These are phyloP conservation scores for Crambe crambe DNA, from an alignment of 37 sponge, comb jelly and placozoan species.

Conservation along the genomic window DNA sequence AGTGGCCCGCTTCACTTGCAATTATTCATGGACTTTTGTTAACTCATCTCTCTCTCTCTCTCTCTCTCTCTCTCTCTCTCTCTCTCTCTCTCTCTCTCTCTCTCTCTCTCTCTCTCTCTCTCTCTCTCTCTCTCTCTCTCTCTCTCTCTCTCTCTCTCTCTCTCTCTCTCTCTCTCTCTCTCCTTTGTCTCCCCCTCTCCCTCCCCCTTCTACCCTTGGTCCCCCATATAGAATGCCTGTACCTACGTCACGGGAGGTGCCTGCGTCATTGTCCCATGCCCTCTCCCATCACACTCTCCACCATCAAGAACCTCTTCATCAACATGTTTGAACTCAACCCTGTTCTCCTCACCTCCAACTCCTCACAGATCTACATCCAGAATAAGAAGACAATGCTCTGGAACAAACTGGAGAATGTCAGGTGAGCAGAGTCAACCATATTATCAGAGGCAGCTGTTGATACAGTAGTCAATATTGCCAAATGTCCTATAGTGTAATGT, in stretches of 20 bases:
- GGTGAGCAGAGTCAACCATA: too few species aligned
- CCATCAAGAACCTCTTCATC: slow-evolving; percentile 71
- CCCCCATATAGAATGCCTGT: slow-evolving; percentile 58
- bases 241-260: slow-evolving; percentile 55
- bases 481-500: too few species aligned
- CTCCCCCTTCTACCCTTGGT: neutral
- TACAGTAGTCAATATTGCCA: too few species aligned
- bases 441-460: too few species aligned
- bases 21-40: too few species aligned
- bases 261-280: slow-evolving; percentile 72
- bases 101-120: neutral
- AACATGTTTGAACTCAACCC: slow-evolving; percentile 63
- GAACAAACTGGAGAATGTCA: slow-evolving; percentile 35
- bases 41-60: neutral
- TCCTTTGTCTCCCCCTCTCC: neutral
- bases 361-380: slow-evolving; percentile 42
- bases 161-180: too few species aligned
- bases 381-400: slow-evolving; percentile 35
- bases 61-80: neutral
- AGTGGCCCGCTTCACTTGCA: too few species aligned
- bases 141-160: neutral
- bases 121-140: neutral
- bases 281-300: slow-evolving; percentile 70
- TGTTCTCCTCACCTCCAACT: slow-evolving; percentile 22
- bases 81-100: neutral